Evolutionary conservation across 2,113 vertebrate genomes (phyloP).

Genomic region (Orthonyx spaldingii): DNA sequence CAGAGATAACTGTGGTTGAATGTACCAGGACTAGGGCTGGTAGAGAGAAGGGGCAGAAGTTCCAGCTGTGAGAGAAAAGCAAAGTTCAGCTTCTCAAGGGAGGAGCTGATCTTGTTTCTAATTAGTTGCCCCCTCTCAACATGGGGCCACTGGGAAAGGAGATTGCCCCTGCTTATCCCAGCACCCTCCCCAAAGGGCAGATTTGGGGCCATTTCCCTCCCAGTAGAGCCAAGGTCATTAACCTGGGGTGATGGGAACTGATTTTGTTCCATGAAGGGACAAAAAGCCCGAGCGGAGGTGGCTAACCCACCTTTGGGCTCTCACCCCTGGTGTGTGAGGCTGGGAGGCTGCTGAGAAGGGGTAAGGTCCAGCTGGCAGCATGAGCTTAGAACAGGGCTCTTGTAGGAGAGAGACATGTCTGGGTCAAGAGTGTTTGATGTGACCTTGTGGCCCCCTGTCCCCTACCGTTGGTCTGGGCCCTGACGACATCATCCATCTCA

Average conservation of each 20-base stretch:
- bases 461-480: background rate
- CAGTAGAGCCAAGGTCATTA: background rate
- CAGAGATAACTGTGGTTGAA: conserved; percentile 25
- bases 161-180: background rate
- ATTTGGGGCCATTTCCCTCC: background rate
- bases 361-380: background rate
- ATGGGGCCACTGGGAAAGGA: background rate
- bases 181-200: background rate
- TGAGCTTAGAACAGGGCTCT: background rate
- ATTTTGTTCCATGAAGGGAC: background rate
- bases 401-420: background rate
- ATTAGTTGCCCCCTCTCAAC: fast-evolving
- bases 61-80: background rate
- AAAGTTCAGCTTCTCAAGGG: background rate
- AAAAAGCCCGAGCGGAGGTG: background rate
- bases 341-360: background rate
- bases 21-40: background rate
- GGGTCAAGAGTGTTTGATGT: fast-evolving
- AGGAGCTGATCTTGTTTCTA: background rate
- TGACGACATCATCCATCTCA: background rate
- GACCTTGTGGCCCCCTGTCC: background rate
- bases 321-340: fast-evolving
- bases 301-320: background rate
- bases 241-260: background rate
- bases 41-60: background rate